Base-by-base conservation (phyloP, 1,140 invertebrate species). In the Harlomillsia oculata region DNA sequence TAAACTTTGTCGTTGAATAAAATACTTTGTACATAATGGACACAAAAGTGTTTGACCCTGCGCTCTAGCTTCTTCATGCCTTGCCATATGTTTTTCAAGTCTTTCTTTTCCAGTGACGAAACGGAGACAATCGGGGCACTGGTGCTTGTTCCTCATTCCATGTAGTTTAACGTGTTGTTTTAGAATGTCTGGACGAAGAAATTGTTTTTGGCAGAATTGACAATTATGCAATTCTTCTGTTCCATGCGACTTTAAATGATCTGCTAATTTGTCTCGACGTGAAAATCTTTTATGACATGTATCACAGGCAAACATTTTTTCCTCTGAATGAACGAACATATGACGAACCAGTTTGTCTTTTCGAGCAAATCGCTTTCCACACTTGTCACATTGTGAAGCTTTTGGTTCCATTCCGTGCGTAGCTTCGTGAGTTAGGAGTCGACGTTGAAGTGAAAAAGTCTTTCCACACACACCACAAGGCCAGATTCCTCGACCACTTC, bases 1-100 rank as follows among this genome's bases (percentile, higher is more conserved):
- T 2, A 61, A 37, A 56, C 59, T 61, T 45, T 61, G 59, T 26
- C 46, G 44, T 50, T 61, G 59, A 32, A 61, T 61, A 46, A 61
- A 61, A 43, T 61, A 56, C 43, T 61, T 61, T 23, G 59, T 61
- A 30, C 59, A 61, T 8, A 61, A 37, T 18, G 59, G 59, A 21
- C 59, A 61, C 2, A 61, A 36, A 5, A 61, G 37, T 1, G 59
- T 55, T 45, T 61, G 59, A 16, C 59, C 59, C 4, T 44, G 43
- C 0, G 59, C 59, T 40, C 56, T 61, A 1, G 59, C 59, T 36
- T 61, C 59, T 46, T 56, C 46, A 16, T 61, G 59, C 3, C 59
- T 34, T 28, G 53, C 54, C 59, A 61, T 61, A 32, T 61, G 59
- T 32, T 61, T 50, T 29, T 61, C 53, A 9, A 61, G 34, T 26